These are phyloP conservation scores for Glyphotaelius pellucidus DNA, from an alignment of 2,888 invertebrate genomes.

Conservation along the genomic window DNA sequence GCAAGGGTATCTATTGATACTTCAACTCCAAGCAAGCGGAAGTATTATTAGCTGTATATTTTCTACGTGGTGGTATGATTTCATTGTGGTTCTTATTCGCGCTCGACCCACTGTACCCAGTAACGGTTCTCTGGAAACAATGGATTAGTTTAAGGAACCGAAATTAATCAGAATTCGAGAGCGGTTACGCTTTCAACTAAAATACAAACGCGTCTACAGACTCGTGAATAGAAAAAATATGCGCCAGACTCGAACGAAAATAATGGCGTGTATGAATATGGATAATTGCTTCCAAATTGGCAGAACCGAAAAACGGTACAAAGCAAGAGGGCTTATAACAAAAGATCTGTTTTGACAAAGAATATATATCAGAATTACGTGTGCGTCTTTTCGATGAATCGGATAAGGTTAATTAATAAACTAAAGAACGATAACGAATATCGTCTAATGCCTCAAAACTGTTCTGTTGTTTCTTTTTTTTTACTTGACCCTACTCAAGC, in stretches of 20 bases:
- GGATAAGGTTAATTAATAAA: background rate
- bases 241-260: background rate
- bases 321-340: background rate
- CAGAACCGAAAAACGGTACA: constrained; percentile 28
- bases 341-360: background rate
- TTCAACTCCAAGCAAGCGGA: background rate
- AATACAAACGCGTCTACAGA: background rate
- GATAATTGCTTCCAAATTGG: constrained; percentile 48
- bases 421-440: too few species aligned
- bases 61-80: constrained; percentile 17
- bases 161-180: constrained; percentile 46
- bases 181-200: constrained; percentile 19
- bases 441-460: background rate
- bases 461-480: background rate
- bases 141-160: constrained; percentile 33
- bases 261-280: background rate
- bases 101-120: background rate
- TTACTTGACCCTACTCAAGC: background rate
- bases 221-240: constrained; percentile 13
- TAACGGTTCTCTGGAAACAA: constrained; percentile 51
- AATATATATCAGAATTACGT: background rate
- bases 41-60: background rate
- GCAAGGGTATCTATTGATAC: background rate
- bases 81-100: background rate
- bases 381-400: background rate